Conservation (phyloP, 2,797 vertebrate species). For the Enteromius paludinosus region DNA sequence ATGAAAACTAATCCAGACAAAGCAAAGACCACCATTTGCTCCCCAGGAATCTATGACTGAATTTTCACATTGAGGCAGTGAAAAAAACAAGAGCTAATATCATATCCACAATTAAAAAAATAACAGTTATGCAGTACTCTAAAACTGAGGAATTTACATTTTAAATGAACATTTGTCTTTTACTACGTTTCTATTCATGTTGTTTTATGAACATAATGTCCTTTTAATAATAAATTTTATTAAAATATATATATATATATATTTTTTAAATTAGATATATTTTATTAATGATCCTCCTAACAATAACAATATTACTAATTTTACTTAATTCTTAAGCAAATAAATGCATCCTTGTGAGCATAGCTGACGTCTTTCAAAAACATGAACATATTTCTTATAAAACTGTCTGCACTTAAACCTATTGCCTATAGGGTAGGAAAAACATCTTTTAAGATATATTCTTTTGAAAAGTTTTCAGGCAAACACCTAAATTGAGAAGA, state of each 20-base stretch:
- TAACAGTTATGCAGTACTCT: neutral
- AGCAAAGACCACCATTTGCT: constrained; percentile 6
- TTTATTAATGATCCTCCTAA: neutral
- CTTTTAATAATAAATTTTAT: no score
- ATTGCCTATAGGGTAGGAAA: neutral
- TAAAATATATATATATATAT: no score
- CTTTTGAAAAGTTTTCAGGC: constrained; percentile 9
- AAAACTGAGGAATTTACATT: neutral
- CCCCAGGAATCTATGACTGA: neutral
- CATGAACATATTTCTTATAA: neutral
- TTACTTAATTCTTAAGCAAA: neutral
- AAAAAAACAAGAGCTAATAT: neutral
- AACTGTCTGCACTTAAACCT: neutral
- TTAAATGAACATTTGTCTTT: neutral
- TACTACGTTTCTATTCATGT: neutral
- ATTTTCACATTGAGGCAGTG: neutral
- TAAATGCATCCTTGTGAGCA: neutral
- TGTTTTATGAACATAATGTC: neutral
- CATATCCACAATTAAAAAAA: neutral
- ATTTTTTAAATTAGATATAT: neutral
- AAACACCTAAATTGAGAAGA: neutral
- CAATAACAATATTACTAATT: neutral
- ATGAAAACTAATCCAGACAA: constrained; percentile 32
- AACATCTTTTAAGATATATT: neutral
- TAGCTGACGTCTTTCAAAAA: neutral